Evolutionary conservation across 1,140 invertebrate species (phyloP).

Genomic region (Lepidurus arcticus): DNA sequence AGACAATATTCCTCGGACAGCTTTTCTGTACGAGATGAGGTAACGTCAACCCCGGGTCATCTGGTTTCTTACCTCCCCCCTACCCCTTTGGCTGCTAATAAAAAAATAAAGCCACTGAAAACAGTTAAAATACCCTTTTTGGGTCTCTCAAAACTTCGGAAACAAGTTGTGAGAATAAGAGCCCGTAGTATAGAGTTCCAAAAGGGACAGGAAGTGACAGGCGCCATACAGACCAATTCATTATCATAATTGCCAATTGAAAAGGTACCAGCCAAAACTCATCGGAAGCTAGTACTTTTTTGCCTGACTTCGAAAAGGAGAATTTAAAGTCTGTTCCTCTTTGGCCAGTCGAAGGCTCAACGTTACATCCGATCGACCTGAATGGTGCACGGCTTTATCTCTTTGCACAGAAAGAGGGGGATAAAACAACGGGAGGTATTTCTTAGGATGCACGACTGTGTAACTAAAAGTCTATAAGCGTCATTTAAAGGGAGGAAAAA

Average conservation of each 20-base stretch:
- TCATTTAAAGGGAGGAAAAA: neutral
- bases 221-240: conserved; percentile 17
- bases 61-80: too few relatives aligned
- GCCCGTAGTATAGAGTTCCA: neutral
- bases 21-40: too few relatives aligned
- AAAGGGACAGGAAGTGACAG: conserved; percentile 7
- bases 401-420: neutral
- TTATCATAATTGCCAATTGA: conserved; percentile 22
- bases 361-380: too few relatives aligned
- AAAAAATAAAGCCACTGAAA: too few relatives aligned
- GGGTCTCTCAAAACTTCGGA: too few relatives aligned
- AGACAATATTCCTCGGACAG: too few relatives aligned
- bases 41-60: too few relatives aligned
- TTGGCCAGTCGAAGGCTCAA: neutral
- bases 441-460: neutral
- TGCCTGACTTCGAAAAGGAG: neutral
- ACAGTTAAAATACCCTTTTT: too few relatives aligned
- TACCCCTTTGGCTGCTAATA: too few relatives aligned
- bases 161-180: neutral
- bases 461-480: neutral
- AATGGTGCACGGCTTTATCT: neutral
- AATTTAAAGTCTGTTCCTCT: neutral
- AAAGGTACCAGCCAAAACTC: neutral
- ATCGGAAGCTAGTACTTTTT: neutral
- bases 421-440: neutral